Conservation (phyloP, 2,113 vertebrate genomes). For the Urocolius indicus region DNA sequence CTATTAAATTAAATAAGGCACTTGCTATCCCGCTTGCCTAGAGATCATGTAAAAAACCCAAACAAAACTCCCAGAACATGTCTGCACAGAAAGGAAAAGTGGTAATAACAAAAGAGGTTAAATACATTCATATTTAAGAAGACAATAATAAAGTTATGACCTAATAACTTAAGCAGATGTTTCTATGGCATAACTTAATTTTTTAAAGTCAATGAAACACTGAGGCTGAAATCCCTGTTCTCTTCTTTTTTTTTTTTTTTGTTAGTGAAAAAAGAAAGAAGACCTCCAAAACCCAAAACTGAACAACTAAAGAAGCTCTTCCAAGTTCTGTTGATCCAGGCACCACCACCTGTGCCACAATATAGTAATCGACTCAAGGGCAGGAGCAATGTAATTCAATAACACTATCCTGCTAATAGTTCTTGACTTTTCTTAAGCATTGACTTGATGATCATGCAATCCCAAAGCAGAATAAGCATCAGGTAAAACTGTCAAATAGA, state of each 20-base stretch:
- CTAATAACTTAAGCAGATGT: not conserved
- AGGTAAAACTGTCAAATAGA: constrained; percentile 41
- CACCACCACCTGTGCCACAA: not conserved
- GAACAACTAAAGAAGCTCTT: not conserved
- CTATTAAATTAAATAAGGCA: constrained; percentile 61
- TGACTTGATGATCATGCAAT: not conserved
- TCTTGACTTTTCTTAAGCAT: not conserved
- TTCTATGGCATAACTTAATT: not conserved
- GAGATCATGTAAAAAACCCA: not conserved
- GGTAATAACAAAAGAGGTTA: constrained; percentile 14
- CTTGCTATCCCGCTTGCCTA: constrained; percentile 45
- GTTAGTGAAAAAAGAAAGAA: not conserved
- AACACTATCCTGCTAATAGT: not conserved
- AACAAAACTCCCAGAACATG: not conserved
- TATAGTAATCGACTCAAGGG: not conserved
- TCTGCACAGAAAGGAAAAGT: not conserved
- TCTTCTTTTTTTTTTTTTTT: not conserved
- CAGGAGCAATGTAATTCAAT: not conserved
- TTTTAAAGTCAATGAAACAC: not conserved
- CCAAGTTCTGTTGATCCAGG: not conserved
- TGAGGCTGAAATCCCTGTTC: not conserved
- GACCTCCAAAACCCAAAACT: not conserved
- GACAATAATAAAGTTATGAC: not conserved
- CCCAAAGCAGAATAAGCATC: not conserved
- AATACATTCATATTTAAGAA: not conserved